These are phyloP conservation scores for Prinia subflava DNA, from an alignment of 2,113 vertebrate species.

Conservation along the genomic window DNA sequence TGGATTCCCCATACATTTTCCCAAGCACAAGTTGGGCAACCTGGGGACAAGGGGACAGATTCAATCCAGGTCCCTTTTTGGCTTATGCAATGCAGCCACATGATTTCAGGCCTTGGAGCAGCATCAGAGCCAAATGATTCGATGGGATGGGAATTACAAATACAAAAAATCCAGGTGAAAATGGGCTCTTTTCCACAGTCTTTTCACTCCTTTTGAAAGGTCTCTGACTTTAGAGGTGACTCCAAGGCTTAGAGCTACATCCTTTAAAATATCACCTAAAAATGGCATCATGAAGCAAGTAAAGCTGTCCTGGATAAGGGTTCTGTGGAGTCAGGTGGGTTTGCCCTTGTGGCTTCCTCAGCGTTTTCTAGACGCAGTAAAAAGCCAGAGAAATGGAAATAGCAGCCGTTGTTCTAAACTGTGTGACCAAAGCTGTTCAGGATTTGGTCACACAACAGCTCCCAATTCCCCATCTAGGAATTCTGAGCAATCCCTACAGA, in stretches of 20 bases:
- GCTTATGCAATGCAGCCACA: not conserved
- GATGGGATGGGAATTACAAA: not conserved
- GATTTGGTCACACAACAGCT: not conserved
- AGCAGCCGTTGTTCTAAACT: not conserved
- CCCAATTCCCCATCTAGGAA: not conserved
- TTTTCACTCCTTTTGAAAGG: not conserved
- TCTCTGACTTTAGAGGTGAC: not conserved
- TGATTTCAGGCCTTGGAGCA: not conserved
- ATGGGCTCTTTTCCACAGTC: not conserved
- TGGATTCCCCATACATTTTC: not conserved
- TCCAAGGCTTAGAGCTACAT: not conserved
- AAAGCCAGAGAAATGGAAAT: not conserved
- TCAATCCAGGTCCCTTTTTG: not conserved
- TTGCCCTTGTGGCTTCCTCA: not conserved
- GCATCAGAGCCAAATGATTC: not conserved
- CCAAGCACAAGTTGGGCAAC: not conserved
- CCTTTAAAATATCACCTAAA: not conserved
- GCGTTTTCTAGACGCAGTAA: not conserved
- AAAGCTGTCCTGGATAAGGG: not conserved
- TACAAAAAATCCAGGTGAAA: not conserved
- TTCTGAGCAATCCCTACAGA: not conserved
- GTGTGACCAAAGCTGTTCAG: not conserved
- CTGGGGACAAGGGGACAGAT: not conserved
- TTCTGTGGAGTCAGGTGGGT: not conserved
- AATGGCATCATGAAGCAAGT: fast-evolving